A percentile compares a stretch with the other conserved stretches of the same genome.
phyloP scores from a whole-genome alignment of 2,113 vertebrate genomes.

The Scalopus aquaticus region DNA sequence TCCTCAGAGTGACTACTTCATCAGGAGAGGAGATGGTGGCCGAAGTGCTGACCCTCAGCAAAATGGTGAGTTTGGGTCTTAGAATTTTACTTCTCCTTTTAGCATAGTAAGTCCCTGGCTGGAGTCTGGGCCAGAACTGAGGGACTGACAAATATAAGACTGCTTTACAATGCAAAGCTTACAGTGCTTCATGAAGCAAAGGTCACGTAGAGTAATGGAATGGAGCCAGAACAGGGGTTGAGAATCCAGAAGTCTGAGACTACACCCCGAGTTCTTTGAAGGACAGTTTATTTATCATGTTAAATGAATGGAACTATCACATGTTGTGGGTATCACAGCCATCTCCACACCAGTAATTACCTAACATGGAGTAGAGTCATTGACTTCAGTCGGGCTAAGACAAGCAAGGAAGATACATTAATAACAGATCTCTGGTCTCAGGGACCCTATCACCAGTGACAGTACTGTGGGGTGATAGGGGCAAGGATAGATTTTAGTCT shows the following conservation, averaged over 20 bases:
- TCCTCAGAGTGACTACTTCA: neutral
- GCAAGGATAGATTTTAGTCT: neutral
- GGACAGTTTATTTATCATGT: neutral
- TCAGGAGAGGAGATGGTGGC: neutral
- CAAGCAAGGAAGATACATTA: neutral
- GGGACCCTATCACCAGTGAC: too few species aligned
- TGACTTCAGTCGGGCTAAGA: neutral
- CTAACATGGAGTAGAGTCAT: neutral
- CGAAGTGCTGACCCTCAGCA: neutral
- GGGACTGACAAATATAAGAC: neutral
- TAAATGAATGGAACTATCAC: neutral
- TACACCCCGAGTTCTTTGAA: neutral
- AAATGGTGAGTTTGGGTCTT: neutral
- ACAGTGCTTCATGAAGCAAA: neutral
- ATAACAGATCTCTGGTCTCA: neutral
- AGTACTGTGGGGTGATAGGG: neutral
- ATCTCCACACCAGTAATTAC: neutral
- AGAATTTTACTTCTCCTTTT: neutral
- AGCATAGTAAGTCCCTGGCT: neutral
- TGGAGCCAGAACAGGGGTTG: neutral
- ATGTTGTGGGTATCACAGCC: neutral
- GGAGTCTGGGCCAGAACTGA: neutral
- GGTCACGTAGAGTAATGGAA: neutral
- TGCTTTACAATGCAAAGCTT: neutral
- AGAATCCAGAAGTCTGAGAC: neutral